Evolutionary conservation across 2,888 invertebrate species (phyloP).

Genomic region (Acanthoscelides obtectus): DNA sequence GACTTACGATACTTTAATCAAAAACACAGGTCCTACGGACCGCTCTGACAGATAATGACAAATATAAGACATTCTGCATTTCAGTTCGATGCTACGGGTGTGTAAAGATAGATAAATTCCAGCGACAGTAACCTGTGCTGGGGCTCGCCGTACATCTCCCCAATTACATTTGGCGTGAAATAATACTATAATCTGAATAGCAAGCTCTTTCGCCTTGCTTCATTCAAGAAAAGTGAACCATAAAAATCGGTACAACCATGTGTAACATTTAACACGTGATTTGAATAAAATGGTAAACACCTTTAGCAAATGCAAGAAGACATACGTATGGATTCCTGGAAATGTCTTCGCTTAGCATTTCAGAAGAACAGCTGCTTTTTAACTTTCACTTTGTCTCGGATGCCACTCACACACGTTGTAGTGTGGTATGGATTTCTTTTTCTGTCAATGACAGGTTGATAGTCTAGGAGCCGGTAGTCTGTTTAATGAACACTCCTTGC

Average conservation of each 20-base stretch:
- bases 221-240: neutral
- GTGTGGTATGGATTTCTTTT: neutral
- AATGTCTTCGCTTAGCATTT: neutral
- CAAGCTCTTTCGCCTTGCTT: no score
- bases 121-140: no score
- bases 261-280: neutral
- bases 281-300: neutral
- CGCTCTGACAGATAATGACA: no score
- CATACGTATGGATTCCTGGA: neutral
- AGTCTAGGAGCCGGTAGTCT: neutral
- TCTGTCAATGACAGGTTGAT: neutral
- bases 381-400: neutral
- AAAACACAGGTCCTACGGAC: no score
- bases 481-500: no score
- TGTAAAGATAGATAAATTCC: no score
- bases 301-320: neutral
- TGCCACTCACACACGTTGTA: neutral
- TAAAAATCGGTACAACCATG: neutral
- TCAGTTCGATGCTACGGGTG: no score
- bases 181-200: no score
- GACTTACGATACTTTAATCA: no score
- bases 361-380: neutral
- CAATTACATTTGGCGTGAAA: no score
- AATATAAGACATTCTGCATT: no score
- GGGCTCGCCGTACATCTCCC: no score